phyloP scores from a whole-genome alignment of 2,113 vertebrate species.

The Pygathrix nemaeus region DNA sequence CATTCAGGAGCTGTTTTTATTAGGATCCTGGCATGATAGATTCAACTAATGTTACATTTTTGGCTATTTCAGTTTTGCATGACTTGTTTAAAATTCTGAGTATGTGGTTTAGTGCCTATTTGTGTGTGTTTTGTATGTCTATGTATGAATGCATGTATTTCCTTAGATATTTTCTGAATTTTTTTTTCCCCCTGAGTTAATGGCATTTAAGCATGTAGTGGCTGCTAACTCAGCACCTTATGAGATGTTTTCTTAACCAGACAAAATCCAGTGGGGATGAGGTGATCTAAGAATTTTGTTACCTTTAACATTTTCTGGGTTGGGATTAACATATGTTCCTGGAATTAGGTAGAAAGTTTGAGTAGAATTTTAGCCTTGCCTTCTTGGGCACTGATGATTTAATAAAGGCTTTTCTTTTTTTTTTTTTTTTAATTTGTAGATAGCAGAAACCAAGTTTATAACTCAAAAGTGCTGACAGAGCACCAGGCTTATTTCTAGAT shows the following conservation, averaged over 20 bases:
- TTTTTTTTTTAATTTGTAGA: background rate
- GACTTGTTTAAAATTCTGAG: constrained; percentile 41
- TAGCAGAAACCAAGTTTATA: constrained; percentile 54
- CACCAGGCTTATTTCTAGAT: constrained; percentile 67
- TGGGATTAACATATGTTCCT: background rate
- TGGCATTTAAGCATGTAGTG: background rate
- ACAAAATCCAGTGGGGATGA: background rate
- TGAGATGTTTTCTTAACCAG: background rate
- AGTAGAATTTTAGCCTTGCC: background rate
- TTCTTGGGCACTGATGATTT: background rate
- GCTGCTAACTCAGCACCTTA: background rate
- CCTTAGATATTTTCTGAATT: background rate
- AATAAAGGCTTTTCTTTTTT: background rate
- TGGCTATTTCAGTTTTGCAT: background rate
- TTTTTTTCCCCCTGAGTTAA: background rate
- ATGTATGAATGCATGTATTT: background rate
- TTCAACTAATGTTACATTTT: background rate
- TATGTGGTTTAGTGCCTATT: background rate
- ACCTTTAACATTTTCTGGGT: background rate
- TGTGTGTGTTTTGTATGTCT: background rate
- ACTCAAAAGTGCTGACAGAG: constrained; percentile 62
- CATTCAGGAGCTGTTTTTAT: background rate
- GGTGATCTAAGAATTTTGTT: background rate
- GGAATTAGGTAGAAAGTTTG: background rate
- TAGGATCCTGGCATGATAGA: background rate